Evolutionary conservation across 2,888 invertebrate genomes (phyloP).

Genomic region (Aspidiotus destructor): DNA sequence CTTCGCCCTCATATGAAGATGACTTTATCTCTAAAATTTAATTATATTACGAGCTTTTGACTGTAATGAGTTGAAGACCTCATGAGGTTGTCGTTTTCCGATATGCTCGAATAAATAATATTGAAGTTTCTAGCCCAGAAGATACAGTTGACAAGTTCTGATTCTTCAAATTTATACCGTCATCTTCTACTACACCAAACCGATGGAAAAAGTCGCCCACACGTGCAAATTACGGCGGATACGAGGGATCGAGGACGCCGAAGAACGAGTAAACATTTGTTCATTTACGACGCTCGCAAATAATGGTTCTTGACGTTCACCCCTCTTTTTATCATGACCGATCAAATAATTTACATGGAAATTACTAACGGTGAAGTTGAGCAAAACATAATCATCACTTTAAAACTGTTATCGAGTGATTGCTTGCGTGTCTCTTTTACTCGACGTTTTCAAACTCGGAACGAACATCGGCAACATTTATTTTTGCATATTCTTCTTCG

Average conservation of each 20-base stretch:
- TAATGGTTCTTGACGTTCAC: not conserved
- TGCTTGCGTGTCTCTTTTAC: not conserved
- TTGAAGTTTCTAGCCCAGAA: too few relatives aligned
- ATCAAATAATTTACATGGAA: slow-evolving; percentile 31
- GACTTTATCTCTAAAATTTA: too few relatives aligned
- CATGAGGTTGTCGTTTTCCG: too few relatives aligned
- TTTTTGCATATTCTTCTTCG: too few relatives aligned
- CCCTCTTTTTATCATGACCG: slow-evolving; percentile 6
- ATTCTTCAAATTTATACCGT: not conserved
- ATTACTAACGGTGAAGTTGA: slow-evolving; percentile 21
- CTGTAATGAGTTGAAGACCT: too few relatives aligned
- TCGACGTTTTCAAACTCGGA: not conserved
- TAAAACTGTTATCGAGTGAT: slow-evolving; percentile 2
- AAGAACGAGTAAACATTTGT: not conserved
- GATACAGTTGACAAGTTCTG: slow-evolving; percentile 7
- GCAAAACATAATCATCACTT: not conserved
- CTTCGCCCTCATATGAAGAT: too few relatives aligned
- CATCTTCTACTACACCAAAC: too few relatives aligned
- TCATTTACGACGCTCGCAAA: slow-evolving; percentile 1
- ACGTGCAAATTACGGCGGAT: not conserved
- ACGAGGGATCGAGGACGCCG: not conserved
- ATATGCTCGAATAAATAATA: too few relatives aligned
- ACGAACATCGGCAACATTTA: too few relatives aligned
- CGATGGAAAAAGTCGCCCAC: not conserved
- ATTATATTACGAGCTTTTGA: too few relatives aligned